Base-by-base conservation (phyloP, 2,113 vertebrate species). In the Zosterops lateralis region DNA sequence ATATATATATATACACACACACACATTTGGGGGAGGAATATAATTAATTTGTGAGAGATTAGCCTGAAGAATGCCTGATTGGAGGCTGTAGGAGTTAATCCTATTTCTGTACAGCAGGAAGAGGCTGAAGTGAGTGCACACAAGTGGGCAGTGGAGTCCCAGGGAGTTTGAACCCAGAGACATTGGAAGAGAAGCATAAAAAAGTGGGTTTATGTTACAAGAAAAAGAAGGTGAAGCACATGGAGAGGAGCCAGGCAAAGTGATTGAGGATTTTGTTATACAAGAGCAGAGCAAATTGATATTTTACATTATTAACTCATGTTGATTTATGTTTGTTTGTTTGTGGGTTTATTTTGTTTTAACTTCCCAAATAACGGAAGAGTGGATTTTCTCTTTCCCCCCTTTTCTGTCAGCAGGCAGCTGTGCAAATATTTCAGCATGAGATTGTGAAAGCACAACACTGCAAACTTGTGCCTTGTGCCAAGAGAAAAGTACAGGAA, bases 341-440 rank as follows among this genome's bases (percentile, higher is more conserved):
- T 53, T 61, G 34, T 29, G 28, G 38, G 7, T 1, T 66, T 73
- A 14, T 9, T 40, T 47, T 29, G 9, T 9, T 88, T 64, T 42
- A 36, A 51, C 48, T 82, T 92, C 91, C 85, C 72, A 86, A 88
- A 47, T 73, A 93, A 92, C 22, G 24, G 42, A 66, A 79, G 87
- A 94, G 13, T 36, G 32, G 60, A 78, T 67, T 90, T 81, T 93
- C 54, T 72, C 78, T 94, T 51, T 71, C n/a, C 56, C 48, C 64
- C 50, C 17, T 42, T 84, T 77, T 94, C 82, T 87, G 25, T 73
- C 95, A 77, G 66, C 73, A 83, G 53, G 76, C 97, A 98, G 95
- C 97, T 97, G 96, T 96, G 93, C 94, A 97, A 97, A 97, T 97
- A 96, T 93, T 89, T 91, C 71, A 92, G 89, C 97, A 91, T 53